Conservation (phyloP, 2,113 vertebrate genomes). For the Prionailurus bengalensis region DNA sequence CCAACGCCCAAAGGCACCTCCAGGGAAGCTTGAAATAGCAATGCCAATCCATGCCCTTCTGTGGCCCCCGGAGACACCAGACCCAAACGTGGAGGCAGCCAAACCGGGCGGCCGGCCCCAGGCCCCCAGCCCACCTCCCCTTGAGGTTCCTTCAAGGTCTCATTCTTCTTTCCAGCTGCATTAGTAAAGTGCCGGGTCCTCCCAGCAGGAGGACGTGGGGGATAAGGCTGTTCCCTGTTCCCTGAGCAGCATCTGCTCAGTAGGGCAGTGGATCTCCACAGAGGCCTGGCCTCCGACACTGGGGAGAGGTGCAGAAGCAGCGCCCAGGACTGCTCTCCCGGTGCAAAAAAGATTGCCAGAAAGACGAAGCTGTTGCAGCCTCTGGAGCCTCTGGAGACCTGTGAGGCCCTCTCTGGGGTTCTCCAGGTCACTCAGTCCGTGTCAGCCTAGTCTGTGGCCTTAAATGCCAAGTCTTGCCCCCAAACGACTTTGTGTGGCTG, state of each 20-base stretch:
- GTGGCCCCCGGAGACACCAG: neutral
- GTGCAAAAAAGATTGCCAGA: neutral
- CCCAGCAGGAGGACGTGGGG: neutral
- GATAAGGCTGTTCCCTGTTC: neutral
- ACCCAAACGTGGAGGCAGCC: neutral
- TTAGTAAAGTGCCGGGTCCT: neutral
- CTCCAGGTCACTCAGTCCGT: neutral
- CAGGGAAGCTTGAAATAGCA: neutral
- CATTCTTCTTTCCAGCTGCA: slow-evolving; percentile 17
- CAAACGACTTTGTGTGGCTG: neutral
- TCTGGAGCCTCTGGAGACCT: accelerated
- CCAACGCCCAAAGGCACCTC: neutral
- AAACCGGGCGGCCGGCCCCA: neutral
- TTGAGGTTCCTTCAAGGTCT: neutral
- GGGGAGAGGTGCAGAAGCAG: neutral
- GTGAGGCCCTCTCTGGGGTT: neutral
- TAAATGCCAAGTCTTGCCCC: neutral
- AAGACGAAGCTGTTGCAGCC: neutral
- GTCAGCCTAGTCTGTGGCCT: neutral
- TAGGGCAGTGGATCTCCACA: neutral
- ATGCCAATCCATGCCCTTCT: neutral
- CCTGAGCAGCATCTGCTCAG: neutral
- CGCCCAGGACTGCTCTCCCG: neutral
- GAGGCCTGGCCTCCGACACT: neutral
- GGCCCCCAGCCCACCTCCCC: neutral